Evolutionary conservation across 2,797 vertebrate species (phyloP).

Genomic region (Gallinago nigripennis): DNA sequence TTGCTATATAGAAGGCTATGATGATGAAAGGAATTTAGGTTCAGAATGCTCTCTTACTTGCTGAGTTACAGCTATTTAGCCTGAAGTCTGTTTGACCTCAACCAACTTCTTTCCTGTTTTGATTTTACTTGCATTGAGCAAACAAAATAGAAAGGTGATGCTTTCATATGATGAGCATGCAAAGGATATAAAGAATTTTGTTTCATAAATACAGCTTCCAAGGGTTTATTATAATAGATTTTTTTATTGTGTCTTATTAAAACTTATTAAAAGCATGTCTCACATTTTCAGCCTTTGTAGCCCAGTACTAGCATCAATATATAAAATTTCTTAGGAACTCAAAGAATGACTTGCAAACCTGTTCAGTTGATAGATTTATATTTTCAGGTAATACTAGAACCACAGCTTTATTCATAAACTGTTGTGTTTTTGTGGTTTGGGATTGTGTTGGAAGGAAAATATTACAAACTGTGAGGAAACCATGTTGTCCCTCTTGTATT

Average conservation of each 20-base stretch:
- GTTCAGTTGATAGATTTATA: not conserved
- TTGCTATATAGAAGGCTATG: not conserved
- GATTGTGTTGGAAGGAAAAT: not conserved
- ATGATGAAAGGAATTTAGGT: not conserved
- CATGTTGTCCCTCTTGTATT: not conserved
- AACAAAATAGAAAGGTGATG: not conserved
- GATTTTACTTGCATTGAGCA: not conserved
- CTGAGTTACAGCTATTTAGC: not conserved
- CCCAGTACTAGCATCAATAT: not conserved
- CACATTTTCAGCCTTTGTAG: not conserved
- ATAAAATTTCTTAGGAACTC: not conserved
- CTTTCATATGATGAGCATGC: not conserved
- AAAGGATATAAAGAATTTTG: not conserved
- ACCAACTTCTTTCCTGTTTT: not conserved
- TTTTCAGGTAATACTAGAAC: not conserved
- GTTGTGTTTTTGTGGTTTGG: not conserved
- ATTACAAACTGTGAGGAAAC: not conserved
- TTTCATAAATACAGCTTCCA: not conserved
- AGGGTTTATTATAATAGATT: not conserved
- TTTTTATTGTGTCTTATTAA: not conserved
- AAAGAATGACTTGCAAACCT: not conserved
- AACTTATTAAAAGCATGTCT: not conserved
- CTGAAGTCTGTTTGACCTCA: not conserved
- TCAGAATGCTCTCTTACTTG: not conserved
- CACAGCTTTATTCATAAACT: not conserved